Percentiles rank a stretch among this genome's conserved stretches.
phyloP scores from a whole-genome alignment of 2,797 vertebrate species.

The Discoglossus pictus region DNA sequence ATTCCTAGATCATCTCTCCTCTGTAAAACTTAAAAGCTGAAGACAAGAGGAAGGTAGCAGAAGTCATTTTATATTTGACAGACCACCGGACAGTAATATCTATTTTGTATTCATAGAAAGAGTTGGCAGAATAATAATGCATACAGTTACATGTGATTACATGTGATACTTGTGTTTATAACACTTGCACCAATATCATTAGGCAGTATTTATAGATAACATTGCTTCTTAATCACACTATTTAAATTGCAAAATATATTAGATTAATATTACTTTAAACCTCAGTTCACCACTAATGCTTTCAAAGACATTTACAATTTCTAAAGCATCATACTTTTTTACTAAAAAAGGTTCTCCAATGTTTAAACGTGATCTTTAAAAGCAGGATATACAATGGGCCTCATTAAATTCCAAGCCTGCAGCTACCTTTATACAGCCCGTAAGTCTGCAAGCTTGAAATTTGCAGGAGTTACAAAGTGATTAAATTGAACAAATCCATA shows the following conservation, averaged over 20 bases:
- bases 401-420: too few species aligned
- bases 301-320: conserved; percentile 67
- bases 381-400: too few species aligned
- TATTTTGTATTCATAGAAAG: conserved; percentile 77
- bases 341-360: too few species aligned
- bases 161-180: conserved; percentile 82
- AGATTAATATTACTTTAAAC: conserved; percentile 80
- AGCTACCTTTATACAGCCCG: too few species aligned
- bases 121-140: conserved; percentile 75
- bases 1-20: too few species aligned
- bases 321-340: too few species aligned
- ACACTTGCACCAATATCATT: conserved; percentile 83
- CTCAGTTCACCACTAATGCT: conserved; percentile 69
- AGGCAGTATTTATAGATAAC: conserved; percentile 83
- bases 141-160: conserved; percentile 81
- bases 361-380: too few species aligned
- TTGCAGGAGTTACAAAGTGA: too few species aligned
- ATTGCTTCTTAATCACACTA: conserved; percentile 83
- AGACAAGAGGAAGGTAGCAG: too few species aligned
- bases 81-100: conserved; percentile 73
- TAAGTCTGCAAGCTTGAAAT: too few species aligned
- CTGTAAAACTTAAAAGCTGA: too few species aligned
- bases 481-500: too few species aligned
- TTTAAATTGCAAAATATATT: conserved; percentile 82
- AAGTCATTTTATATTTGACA: conserved; percentile 71